Base-by-base conservation (phyloP, 2,797 vertebrate genomes). In the Molossus alvarezi region DNA sequence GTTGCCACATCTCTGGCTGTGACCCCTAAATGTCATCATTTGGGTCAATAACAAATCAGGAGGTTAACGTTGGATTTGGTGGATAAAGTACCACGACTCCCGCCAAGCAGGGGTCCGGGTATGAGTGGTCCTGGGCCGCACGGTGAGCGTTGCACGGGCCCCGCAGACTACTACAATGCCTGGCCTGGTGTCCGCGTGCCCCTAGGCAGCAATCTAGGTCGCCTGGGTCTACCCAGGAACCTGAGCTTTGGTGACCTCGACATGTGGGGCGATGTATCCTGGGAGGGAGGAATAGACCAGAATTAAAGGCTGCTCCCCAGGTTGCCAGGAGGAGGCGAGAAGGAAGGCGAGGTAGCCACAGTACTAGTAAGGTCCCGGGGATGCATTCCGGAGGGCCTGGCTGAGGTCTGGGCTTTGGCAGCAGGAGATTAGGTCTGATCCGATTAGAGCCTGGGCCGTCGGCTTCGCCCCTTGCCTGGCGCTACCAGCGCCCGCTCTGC, bases 401-500 rank as follows among this genome's bases (percentile, higher is more conserved):
- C 83, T 75, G 84, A 33, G n/a, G 94, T 83, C 79, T 75, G 51
- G 77, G 88, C 89, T 95, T 65, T 64, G 85, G 85, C 94, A 20
- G 90, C 55, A 57, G 37, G 62, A 62, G 97, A 95, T 97, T 97
- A 97, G 72, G 53, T 90, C 62, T 94, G 95, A 97, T 96, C 96
- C 51, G 97, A 95, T 98, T 97, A 97, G 67, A 85, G 73, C 69
- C 87, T 45, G 80, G 69, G 94, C 95, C 81, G 85, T 97, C 97
- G 97, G 98, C 98, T 98, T 98, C 97, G 91, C 75, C 69, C 97
- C 97, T 98, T 57, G 73, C 77, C 88, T 69, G 75, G 48, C 29
- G 37, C 51, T 69, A 83, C 57, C 51, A 45, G 60, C 23, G 72
- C 82, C 88, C 29, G 37, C 80, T 80, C 87, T 15, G 53, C 83